Conservation (phyloP, 1,140 invertebrate species). For the Chionoecetes opilio region DNA sequence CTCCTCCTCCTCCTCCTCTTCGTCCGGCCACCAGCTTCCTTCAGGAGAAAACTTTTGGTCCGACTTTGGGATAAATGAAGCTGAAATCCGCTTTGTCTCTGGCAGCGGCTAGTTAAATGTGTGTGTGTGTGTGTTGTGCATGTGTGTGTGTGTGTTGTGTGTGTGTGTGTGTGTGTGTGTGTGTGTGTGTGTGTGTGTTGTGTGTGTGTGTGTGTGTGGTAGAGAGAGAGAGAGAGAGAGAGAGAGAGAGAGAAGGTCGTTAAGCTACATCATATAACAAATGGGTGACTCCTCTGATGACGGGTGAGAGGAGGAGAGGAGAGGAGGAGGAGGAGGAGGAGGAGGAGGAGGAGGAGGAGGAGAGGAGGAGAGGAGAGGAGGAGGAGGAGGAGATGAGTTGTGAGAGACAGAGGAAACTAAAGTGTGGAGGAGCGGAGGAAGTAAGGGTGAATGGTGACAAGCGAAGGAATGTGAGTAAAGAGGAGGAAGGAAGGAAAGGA, state of each 20-base stretch:
- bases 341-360: not conserved
- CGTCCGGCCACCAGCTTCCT: conserved; percentile 2
- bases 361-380: not conserved
- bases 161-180: too few relatives aligned
- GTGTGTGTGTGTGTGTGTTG: too few relatives aligned
- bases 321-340: not conserved
- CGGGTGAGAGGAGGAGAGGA: not conserved
- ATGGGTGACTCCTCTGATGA: conserved; percentile 27
- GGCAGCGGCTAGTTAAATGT: not conserved
- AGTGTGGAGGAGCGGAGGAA: not conserved
- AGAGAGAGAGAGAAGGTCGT: not conserved
- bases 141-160: conserved; percentile 3
- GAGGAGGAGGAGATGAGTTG: not conserved
- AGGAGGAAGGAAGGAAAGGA: not conserved
- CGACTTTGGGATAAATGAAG: conserved; percentile 10
- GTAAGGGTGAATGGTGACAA: not conserved
- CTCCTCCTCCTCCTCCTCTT: conserved; percentile 3
- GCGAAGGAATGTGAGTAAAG: not conserved
- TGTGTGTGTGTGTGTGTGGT: too few relatives aligned
- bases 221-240: not conserved
- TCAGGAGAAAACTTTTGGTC: conserved; percentile 12
- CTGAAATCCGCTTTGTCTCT: conserved; percentile 3
- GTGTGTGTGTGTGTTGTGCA: conserved; percentile 17
- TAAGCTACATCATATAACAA: conserved; percentile 30
- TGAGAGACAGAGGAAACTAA: conserved; percentile 34